Evolutionary conservation across 2,113 vertebrate genomes (phyloP).

Genomic region (Nyctereutes procyonoides): DNA sequence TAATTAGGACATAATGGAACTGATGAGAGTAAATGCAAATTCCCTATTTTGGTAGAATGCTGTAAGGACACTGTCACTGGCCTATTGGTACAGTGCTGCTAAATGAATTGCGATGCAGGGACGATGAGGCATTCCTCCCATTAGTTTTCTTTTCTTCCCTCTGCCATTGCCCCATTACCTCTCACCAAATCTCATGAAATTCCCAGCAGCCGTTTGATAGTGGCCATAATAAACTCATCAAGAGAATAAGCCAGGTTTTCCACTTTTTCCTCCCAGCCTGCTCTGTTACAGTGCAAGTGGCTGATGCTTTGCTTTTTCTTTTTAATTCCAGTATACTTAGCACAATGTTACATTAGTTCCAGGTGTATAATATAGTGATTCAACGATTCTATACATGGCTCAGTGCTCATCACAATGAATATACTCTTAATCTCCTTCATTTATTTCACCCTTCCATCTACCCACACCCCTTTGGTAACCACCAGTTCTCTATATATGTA

Average conservation of each 20-base stretch:
- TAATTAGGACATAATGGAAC: neutral
- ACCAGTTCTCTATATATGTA: neutral
- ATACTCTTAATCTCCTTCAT: neutral
- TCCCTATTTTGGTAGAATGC: constrained; percentile 30
- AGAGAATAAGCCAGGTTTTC: neutral
- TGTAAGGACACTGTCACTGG: neutral
- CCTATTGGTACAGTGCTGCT: neutral
- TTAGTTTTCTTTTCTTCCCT: neutral
- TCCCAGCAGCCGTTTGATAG: neutral
- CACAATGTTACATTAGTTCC: neutral
- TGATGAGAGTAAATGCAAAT: constrained; percentile 21
- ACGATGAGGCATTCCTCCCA: neutral
- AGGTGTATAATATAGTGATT: neutral
- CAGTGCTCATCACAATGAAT: neutral
- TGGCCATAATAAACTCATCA: neutral
- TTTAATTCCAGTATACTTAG: neutral
- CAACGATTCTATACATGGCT: neutral
- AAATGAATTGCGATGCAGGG: neutral
- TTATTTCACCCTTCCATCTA: neutral
- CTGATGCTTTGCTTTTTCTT: neutral
- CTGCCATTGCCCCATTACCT: neutral
- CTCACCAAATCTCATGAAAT: neutral
- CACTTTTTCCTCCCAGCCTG: neutral
- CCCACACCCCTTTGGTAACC: neutral
- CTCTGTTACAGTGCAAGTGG: neutral